These are phyloP conservation scores for Zosterops lateralis DNA, from an alignment of 2,113 vertebrate species.

Conservation along the genomic window DNA sequence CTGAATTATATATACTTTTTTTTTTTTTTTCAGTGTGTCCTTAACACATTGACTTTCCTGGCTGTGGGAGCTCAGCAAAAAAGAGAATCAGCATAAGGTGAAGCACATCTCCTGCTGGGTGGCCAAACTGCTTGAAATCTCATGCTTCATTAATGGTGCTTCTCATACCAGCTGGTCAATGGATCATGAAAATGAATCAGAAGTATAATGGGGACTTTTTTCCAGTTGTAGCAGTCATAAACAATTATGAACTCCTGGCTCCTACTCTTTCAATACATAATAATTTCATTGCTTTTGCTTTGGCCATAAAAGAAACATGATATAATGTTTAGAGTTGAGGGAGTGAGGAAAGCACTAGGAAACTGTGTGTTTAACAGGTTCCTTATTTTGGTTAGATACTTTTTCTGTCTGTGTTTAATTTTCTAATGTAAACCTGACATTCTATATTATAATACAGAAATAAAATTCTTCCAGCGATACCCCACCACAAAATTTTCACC, in stretches of 20 bases:
- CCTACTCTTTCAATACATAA: not conserved
- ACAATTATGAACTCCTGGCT: slow-evolving; percentile 59
- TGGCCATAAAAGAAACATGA: not conserved
- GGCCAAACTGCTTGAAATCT: slow-evolving; percentile 60
- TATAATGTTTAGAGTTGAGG: not conserved
- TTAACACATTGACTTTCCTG: slow-evolving; percentile 42
- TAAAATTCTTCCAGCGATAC: not conserved
- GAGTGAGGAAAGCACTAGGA: not conserved
- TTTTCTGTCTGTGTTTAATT: not conserved
- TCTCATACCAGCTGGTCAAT: slow-evolving; percentile 71
- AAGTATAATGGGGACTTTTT: slow-evolving; percentile 36
- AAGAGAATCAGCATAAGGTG: slow-evolving; percentile 63
- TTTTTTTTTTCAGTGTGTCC: slow-evolving; percentile 29
- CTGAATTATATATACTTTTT: slow-evolving; percentile 53
- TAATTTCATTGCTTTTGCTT: slow-evolving; percentile 23
- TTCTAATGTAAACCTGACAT: not conserved
- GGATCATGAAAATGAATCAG: slow-evolving; percentile 73
- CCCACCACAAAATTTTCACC: not conserved
- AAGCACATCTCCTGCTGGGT: slow-evolving; percentile 41
- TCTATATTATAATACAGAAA: not conserved
- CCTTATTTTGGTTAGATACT: not conserved
- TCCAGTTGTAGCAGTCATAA: slow-evolving; percentile 44
- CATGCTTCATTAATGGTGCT: slow-evolving; percentile 75
- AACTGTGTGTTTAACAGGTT: not conserved
- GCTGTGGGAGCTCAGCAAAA: slow-evolving; percentile 6